phyloP scores from a whole-genome alignment of 1,140 invertebrate species.

The Nephila pilipes region DNA sequence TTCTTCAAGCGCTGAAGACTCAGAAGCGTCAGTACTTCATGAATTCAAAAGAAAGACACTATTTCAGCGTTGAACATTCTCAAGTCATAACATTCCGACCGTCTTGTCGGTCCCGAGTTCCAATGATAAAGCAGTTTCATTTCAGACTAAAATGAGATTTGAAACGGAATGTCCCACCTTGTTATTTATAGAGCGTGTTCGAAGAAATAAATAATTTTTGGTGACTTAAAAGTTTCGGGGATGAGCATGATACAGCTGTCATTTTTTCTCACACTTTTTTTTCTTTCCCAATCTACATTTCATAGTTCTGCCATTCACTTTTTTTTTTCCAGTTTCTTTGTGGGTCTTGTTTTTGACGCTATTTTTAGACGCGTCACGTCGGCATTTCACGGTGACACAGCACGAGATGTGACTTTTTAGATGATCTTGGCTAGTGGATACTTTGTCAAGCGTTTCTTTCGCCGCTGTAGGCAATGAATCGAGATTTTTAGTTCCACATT shows the following conservation, averaged over 20 bases:
- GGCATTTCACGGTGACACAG: background rate
- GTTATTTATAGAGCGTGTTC: slow-evolving; percentile 20
- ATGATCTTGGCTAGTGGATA: background rate
- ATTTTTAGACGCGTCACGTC: slow-evolving; percentile 15
- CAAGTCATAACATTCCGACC: slow-evolving; percentile 7
- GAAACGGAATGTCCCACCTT: background rate
- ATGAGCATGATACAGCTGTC: background rate
- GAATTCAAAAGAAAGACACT: background rate
- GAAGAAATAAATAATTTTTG: slow-evolving; percentile 30
- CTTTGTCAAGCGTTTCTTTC: slow-evolving; percentile 4
- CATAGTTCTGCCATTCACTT: background rate
- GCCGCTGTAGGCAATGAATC: background rate
- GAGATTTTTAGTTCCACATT: background rate
- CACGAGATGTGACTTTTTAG: background rate
- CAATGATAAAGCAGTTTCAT: background rate
- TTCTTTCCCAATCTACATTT: background rate
- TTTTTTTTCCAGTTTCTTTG: background rate
- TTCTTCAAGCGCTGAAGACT: background rate
- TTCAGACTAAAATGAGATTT: background rate
- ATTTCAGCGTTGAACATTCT: background rate
- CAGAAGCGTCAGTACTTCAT: background rate
- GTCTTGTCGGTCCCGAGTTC: background rate
- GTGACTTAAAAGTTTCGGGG: background rate
- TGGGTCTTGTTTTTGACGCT: background rate
- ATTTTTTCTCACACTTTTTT: slow-evolving; percentile 14